Conservation (phyloP, 2,888 invertebrate species). For the Andricus curvator region DNA sequence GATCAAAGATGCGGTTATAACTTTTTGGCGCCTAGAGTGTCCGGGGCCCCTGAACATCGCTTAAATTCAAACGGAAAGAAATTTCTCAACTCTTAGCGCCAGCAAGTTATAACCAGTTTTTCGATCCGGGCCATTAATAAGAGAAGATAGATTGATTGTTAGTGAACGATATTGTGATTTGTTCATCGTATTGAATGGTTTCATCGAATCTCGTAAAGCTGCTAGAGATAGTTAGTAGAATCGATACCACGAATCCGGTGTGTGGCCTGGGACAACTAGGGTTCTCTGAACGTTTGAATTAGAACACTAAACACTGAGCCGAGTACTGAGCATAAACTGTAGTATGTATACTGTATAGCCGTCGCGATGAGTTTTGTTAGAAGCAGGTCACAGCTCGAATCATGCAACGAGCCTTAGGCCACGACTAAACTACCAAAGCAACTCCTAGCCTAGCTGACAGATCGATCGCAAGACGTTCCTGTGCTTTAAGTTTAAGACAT, state of each 20-base stretch:
- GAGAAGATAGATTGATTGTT: no score
- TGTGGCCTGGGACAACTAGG: not conserved
- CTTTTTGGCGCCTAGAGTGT: no score
- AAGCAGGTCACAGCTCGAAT: conserved; percentile 51
- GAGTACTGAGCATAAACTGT: not conserved
- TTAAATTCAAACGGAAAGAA: no score
- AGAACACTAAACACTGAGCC: no score
- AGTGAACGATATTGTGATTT: no score
- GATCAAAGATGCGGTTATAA: no score
- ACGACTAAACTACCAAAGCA: conserved; percentile 45
- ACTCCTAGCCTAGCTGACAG: conserved; percentile 40
- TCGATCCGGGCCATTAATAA: no score
- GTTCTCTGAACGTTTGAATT: not conserved
- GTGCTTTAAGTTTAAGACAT: conserved; percentile 30
- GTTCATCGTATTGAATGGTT: not conserved
- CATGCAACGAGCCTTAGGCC: conserved; percentile 53
- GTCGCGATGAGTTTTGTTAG: conserved; percentile 43
- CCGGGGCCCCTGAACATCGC: no score
- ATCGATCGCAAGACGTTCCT: conserved; percentile 46
- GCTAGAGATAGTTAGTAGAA: conserved; percentile 16
- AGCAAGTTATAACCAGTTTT: no score
- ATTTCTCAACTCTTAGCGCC: no score
- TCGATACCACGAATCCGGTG: conserved; percentile 9
- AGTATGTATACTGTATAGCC: not conserved
- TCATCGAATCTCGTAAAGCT: not conserved